Percentiles rank a stretch among this genome's conserved stretches.
phyloP scores from a whole-genome alignment of 2,888 invertebrate species.

The Chydorus sphaericus region DNA sequence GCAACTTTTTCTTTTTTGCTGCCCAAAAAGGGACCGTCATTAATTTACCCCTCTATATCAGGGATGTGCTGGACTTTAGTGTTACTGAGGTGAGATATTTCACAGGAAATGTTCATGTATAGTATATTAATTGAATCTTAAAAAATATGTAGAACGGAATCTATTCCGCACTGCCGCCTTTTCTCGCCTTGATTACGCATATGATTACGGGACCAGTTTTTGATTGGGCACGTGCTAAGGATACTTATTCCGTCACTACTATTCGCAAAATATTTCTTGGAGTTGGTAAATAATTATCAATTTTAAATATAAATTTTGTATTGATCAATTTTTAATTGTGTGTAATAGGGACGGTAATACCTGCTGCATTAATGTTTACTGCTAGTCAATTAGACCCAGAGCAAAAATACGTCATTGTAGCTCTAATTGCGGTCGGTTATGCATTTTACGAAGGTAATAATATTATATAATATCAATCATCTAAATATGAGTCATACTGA shows the following conservation, averaged over 20 bases:
- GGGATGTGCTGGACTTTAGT: conserved; percentile 31
- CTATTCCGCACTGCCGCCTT: conserved; percentile 26
- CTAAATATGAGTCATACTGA: too few species aligned
- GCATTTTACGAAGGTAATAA: conserved; percentile 28
- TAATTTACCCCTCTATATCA: conserved; percentile 31
- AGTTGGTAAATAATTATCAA: conserved; percentile 22
- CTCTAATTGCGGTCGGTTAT: conserved; percentile 28
- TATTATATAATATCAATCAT: too few species aligned
- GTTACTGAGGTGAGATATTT: conserved; percentile 27
- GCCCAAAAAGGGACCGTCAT: conserved; percentile 29
- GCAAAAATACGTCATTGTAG: conserved; percentile 26
- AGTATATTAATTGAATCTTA: background rate
- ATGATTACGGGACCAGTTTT: conserved; percentile 24
- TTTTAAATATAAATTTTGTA: background rate
- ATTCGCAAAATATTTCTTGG: conserved; percentile 26
- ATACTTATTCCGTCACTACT: conserved; percentile 22
- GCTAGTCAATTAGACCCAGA: conserved; percentile 28
- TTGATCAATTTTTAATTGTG: background rate
- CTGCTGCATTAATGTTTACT: conserved; percentile 23
- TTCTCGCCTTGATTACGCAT: conserved; percentile 23
- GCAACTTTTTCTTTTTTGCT: conserved; percentile 34
- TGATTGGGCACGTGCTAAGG: conserved; percentile 22
- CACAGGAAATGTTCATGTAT: background rate
- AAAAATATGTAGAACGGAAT: conserved; percentile 24
- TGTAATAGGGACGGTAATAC: conserved; percentile 23